Evolutionary conservation across 1,140 invertebrate species (phyloP).

Genomic region (Himalopsyche phryganea): DNA sequence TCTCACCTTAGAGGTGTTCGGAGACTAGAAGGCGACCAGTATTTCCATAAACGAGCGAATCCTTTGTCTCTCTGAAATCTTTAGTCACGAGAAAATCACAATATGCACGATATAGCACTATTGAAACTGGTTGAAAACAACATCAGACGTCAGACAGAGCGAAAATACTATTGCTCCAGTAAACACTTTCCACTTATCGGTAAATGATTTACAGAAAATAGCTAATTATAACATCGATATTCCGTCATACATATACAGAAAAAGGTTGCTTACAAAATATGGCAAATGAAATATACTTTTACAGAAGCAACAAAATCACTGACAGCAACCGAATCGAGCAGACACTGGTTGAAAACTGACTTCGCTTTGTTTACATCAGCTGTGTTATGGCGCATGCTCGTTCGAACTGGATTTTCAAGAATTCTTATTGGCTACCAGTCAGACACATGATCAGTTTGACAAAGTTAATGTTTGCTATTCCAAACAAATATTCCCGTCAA

Average conservation of each 20-base stretch:
- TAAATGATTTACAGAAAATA: too few species aligned
- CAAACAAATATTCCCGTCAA: too few species aligned
- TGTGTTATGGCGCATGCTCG: slow-evolving; percentile 12
- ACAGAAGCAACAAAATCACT: neutral
- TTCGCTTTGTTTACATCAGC: slow-evolving; percentile 22
- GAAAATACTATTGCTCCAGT: too few species aligned
- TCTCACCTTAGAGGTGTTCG: slow-evolving; percentile 9
- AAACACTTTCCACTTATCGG: too few species aligned
- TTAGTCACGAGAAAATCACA: slow-evolving; percentile 16
- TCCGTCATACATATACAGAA: too few species aligned
- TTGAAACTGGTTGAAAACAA: too few species aligned
- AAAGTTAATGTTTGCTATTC: too few species aligned
- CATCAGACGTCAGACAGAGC: too few species aligned
- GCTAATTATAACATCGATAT: too few species aligned
- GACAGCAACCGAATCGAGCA: neutral
- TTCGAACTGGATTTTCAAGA: neutral
- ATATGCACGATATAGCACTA: too few species aligned
- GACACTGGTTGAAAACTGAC: slow-evolving; percentile 8
- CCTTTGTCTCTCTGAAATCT: slow-evolving; percentile 19
- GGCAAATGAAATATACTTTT: too few species aligned
- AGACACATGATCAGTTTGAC: neutral
- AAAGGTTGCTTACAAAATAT: too few species aligned
- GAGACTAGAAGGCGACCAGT: slow-evolving; percentile 1
- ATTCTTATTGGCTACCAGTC: neutral
- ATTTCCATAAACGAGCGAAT: slow-evolving; percentile 13